Conservation (phyloP, 2,797 vertebrate genomes). For the Sciurus vulgaris region DNA sequence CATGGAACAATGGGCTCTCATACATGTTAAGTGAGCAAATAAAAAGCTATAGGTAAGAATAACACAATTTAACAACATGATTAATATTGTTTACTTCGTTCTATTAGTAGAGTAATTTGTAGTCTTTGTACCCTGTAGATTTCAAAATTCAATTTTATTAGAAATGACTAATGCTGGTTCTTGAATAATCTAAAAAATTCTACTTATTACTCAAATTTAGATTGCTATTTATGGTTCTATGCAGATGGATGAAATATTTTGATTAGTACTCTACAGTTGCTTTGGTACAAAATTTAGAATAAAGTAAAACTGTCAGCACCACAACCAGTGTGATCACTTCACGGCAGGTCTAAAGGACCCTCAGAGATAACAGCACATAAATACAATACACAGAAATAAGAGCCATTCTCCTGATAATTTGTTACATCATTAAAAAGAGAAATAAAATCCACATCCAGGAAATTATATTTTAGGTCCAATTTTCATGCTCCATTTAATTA, state of each 20-base stretch:
- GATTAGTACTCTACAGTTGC: conserved; percentile 66
- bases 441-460: conserved; percentile 76
- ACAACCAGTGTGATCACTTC: conserved; percentile 60
- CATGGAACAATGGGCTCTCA: background rate
- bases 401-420: conserved; percentile 63
- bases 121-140: conserved; percentile 77
- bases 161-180: conserved; percentile 79
- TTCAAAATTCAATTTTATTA: conserved; percentile 76
- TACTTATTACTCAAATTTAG: conserved; percentile 65
- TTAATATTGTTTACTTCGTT: conserved; percentile 62
- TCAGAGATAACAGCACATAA: conserved; percentile 47
- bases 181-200: conserved; percentile 67
- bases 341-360: conserved; percentile 68
- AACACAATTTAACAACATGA: conserved; percentile 55
- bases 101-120: conserved; percentile 41
- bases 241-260: conserved; percentile 56
- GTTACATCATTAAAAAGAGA: conserved; percentile 80
- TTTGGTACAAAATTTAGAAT: conserved; percentile 81
- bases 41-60: conserved; percentile 66
- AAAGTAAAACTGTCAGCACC: conserved; percentile 76
- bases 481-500: conserved; percentile 80
- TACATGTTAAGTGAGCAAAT: conserved; percentile 52
- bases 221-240: conserved; percentile 65
- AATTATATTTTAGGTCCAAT: conserved; percentile 78
- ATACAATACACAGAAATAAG: conserved; percentile 67